Base-by-base conservation (phyloP, 1,140 invertebrate species). In the Bombyx mori region DNA sequence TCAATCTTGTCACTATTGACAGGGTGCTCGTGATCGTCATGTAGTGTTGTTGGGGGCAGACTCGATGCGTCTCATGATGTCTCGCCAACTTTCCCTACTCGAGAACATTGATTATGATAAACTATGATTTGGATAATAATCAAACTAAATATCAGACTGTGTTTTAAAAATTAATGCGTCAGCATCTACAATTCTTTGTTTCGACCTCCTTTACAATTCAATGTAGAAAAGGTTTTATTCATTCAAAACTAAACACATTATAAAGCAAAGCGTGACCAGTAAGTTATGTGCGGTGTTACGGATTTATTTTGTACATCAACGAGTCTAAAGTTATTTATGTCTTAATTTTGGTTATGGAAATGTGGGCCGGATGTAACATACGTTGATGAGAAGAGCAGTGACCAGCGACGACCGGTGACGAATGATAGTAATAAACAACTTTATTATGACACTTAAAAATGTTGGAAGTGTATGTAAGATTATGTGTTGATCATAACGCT, bases 261-360 rank as follows among this genome's bases (percentile, higher is more conserved):
- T 67, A 58, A 48, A 62, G 52, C 53, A 49, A 64, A 72, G 79
- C 82, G 82, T 86, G 82, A 83, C 82, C 67, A 56, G 60, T 65
- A 53, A 65, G 69, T 79, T 76, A 73, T 76, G 60, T 69, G 67
- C 63, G 76, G 80, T 71, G 71, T 83, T 82, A 82, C 63, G 69
- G 65, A 60, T 76, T 75, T 68, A 67, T 68, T 65, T 66, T 75
- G 81, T 73, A 75, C 70, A 71, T 80, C 70, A 66, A 58, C 51
- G 51, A 54, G 55, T 63, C 61, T 48, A 66, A 75, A 55, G 70
- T 77, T 73, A 75, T 83, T 82, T 75, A 85, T 82, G 82, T 83
- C 80, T 86, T 83, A 71, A 83, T 83, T 81, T 79, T 62, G 58
- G 61, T 71, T 73, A 69, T 71, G 65, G 67, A 66, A 73, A 74